phyloP scores from a whole-genome alignment of 30 jellyfish, hydroid and myxozoan species.

The Cassiopea andromeda region DNA sequence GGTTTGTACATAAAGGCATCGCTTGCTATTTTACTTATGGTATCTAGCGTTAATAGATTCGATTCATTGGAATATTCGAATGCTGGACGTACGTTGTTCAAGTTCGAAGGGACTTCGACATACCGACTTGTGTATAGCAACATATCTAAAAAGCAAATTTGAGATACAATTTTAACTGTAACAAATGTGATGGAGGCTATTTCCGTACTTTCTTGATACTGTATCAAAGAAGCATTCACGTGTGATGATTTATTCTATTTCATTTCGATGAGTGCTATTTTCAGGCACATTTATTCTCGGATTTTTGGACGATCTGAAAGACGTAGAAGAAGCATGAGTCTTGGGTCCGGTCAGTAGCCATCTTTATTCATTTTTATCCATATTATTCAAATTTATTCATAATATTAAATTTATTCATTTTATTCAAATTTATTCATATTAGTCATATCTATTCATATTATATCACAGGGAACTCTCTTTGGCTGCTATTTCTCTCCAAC shows the following conservation, averaged over 20 bases:
- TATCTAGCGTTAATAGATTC: background rate
- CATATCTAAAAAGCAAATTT: too few species aligned
- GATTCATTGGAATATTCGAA: background rate
- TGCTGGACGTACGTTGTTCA: background rate
- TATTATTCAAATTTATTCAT: background rate
- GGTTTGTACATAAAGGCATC: background rate
- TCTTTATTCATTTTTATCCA: background rate
- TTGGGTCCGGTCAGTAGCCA: constrained; percentile 39
- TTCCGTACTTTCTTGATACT: background rate
- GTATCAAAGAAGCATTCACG: constrained; percentile 17
- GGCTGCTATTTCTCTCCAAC: too few species aligned
- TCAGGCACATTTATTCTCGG: constrained; percentile 29
- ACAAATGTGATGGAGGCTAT: background rate
- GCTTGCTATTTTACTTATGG: background rate
- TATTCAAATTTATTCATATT: too few species aligned
- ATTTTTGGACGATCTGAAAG: constrained; percentile 40
- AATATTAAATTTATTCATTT: too few species aligned
- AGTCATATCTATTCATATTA: too few species aligned
- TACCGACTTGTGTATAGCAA: background rate
- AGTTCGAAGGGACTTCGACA: background rate
- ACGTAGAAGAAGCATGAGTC: constrained; percentile 70
- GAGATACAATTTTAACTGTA: too few species aligned
- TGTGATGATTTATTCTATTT: constrained; percentile 8
- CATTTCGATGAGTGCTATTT: constrained; percentile 60
- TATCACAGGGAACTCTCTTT: too few species aligned